Evolutionary conservation across 1,140 invertebrate species (phyloP).

Genomic region (Neotoxoptera formosana): DNA sequence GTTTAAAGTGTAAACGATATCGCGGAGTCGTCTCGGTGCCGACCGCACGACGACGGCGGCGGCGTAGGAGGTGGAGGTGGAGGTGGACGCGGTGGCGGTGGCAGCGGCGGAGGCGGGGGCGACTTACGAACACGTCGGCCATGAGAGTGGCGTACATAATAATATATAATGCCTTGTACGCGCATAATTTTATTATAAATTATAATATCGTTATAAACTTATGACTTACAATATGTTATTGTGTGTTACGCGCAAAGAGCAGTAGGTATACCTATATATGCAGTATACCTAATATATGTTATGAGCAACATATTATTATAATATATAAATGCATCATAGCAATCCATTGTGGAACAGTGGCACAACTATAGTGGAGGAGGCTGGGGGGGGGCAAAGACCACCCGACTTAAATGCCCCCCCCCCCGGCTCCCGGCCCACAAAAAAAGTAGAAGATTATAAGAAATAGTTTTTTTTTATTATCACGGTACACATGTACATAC

Average conservation of each 20-base stretch:
- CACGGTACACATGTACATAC: too few relatives aligned
- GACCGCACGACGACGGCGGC: neutral
- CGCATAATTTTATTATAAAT: neutral
- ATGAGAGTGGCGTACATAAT: constrained; percentile 1
- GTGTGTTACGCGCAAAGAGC: neutral
- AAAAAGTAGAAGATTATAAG: too few relatives aligned
- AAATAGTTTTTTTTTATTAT: too few relatives aligned
- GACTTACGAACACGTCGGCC: constrained; percentile 20
- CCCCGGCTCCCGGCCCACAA: too few relatives aligned
- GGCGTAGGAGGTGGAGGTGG: too few relatives aligned
- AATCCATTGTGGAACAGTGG: neutral
- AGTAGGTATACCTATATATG: neutral
- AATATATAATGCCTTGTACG: neutral
- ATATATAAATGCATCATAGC: neutral
- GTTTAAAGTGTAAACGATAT: constrained; percentile 5
- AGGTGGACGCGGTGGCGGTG: neutral
- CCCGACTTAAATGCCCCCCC: neutral
- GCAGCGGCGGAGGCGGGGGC: neutral
- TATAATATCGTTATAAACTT: constrained; percentile 5
- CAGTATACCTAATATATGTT: neutral
- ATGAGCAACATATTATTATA: neutral
- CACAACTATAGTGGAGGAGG: neutral
- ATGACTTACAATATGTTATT: neutral
- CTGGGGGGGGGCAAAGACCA: neutral
- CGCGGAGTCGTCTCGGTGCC: neutral